Percentiles rank a stretch among this genome's conserved stretches.
Evolutionary conservation across 2,797 vertebrate species (phyloP).

Genomic region (Eulemur rubriventer): DNA sequence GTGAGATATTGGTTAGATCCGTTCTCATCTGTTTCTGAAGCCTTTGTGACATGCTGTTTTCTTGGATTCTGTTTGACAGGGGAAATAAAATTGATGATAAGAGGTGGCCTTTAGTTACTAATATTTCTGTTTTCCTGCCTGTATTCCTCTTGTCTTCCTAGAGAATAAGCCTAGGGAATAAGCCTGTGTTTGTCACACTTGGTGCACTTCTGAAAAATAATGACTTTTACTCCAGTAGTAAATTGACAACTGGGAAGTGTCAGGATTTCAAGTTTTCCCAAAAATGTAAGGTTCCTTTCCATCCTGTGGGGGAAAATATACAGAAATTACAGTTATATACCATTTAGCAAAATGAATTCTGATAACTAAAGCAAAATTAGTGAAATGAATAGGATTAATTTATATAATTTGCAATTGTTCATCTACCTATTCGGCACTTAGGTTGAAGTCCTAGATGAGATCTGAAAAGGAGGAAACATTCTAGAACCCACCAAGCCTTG

Average conservation of each 20-base stretch:
- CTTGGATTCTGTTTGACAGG: conserved; percentile 63
- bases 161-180: neutral
- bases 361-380: neutral
- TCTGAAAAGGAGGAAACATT: neutral
- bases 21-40: conserved; percentile 65
- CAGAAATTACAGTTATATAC: neutral
- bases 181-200: neutral
- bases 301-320: accelerated
- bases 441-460: neutral
- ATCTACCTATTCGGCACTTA: neutral
- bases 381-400: neutral
- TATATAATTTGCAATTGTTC: neutral
- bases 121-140: neutral
- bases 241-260: neutral
- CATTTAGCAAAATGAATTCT: neutral
- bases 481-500: neutral
- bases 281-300: neutral
- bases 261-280: neutral
- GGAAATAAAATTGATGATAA: conserved; percentile 59
- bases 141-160: neutral
- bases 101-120: neutral
- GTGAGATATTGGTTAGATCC: conserved; percentile 55
- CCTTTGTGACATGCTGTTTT: conserved; percentile 64
- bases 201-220: neutral
- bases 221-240: neutral